These are phyloP conservation scores for Turritopsis rubra DNA, from an alignment of 30 jellyfish, hydroid and myxozoan genomes.

Conservation along the genomic window DNA sequence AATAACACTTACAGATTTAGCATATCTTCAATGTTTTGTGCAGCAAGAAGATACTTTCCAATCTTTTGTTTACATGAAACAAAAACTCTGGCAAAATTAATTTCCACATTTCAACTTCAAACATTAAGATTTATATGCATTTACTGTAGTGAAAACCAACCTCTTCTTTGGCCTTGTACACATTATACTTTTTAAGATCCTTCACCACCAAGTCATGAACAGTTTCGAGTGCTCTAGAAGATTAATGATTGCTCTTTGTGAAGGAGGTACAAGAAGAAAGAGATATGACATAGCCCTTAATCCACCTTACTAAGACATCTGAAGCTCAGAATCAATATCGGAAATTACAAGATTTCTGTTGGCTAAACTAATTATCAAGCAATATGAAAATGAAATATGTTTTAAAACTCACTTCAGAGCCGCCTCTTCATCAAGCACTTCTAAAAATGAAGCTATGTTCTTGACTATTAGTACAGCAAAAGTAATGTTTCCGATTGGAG, in stretches of 20 bases:
- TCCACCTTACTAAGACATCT: no score
- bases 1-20: slow-evolving; percentile 13
- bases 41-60: slow-evolving; percentile 25
- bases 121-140: not conserved
- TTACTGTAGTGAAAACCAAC: not conserved
- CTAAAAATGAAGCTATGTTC: slow-evolving; percentile 24
- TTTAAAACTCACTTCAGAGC: slow-evolving; percentile 21
- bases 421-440: slow-evolving; percentile 24
- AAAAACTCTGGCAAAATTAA: not conserved
- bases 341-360: not conserved
- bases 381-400: not conserved
- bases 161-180: slow-evolving; percentile 38
- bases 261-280: not conserved
- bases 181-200: slow-evolving; percentile 4
- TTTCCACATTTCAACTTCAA: not conserved
- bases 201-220: slow-evolving; percentile 23
- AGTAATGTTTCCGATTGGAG: slow-evolving; percentile 30
- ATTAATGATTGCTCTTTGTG: not conserved
- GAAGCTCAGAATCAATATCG: no score
- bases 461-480: slow-evolving; percentile 20
- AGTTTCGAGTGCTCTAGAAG: slow-evolving; percentile 20
- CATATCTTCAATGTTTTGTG: slow-evolving; percentile 16
- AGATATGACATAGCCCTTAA: no score
- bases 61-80: no score
- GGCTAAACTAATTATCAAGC: slow-evolving; percentile 12